phyloP scores from a whole-genome alignment of 2,888 invertebrate species.

The Xestia ashworthii region DNA sequence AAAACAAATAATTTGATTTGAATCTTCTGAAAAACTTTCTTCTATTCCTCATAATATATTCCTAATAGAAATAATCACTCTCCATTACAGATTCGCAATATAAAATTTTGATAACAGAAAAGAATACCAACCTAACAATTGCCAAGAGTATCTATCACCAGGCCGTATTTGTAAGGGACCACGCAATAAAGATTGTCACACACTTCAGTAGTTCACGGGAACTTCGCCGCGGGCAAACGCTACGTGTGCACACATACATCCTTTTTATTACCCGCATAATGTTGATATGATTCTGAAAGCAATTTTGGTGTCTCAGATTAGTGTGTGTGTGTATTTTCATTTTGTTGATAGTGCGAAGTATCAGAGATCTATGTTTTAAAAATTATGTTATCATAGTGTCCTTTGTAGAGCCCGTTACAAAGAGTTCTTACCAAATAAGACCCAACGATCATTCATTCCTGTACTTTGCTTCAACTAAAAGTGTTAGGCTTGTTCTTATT shows the following conservation, averaged over 20 bases:
- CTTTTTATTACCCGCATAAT: conserved; percentile 50
- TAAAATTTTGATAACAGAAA: conserved; percentile 8
- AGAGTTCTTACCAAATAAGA: not conserved
- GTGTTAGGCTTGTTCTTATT: not conserved
- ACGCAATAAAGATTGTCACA: conserved; percentile 52
- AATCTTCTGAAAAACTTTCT: not conserved
- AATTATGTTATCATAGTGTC: not conserved
- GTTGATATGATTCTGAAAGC: conserved; percentile 48
- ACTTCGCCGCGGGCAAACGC: conserved; percentile 40
- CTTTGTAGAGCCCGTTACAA: not conserved
- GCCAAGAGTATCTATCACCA: conserved; percentile 13
- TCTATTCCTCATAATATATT: not conserved
- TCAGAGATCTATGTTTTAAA: not conserved
- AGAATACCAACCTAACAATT: conserved; percentile 17
- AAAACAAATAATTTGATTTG: not conserved
- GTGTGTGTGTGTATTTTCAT: not conserved
- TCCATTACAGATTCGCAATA: not conserved
- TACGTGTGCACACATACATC: conserved; percentile 47
- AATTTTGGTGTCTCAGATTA: conserved; percentile 33
- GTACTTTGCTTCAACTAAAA: not conserved
- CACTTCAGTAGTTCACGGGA: conserved; percentile 24
- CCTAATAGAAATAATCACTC: not conserved
- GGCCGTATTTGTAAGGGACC: conserved; percentile 32
- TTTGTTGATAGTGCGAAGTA: not conserved
- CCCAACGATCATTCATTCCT: not conserved